A percentile compares a stretch with the other conserved stretches of the same genome.
Evolutionary conservation across 92 coral and sea anemone genomes (phyloP).

Genomic region (Zoanthus sansibaricus): DNA sequence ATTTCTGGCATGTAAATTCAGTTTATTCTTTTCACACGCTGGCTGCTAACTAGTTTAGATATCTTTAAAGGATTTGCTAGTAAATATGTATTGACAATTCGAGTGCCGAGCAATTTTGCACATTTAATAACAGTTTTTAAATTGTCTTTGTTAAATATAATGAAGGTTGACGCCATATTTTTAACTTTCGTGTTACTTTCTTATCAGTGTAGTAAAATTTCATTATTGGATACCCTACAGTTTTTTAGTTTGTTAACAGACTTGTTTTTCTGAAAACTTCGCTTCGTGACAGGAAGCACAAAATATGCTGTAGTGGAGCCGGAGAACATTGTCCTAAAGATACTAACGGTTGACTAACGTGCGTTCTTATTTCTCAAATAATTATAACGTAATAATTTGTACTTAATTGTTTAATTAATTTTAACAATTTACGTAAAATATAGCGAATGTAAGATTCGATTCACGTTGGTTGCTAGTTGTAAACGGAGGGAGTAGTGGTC

Average conservation of each 20-base stretch:
- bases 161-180: not conserved
- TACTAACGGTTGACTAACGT: not conserved
- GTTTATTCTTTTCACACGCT: too few relatives aligned
- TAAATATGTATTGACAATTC: not conserved
- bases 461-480: not conserved
- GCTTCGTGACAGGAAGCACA: not conserved
- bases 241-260: not conserved
- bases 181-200: not conserved
- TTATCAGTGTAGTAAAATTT: not conserved
- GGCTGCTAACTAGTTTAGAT: too few relatives aligned
- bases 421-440: too few relatives aligned
- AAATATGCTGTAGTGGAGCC: not conserved
- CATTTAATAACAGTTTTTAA: not conserved
- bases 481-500: conserved; percentile 4
- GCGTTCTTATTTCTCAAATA: not conserved
- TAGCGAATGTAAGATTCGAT: too few relatives aligned
- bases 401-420: not conserved
- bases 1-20: too few relatives aligned
- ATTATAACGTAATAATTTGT: not conserved
- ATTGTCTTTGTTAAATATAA: not conserved
- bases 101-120: not conserved
- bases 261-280: not conserved
- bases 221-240: not conserved
- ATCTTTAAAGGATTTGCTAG: not conserved
- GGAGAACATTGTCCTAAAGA: not conserved